Evolutionary conservation across 2,888 invertebrate species (phyloP), one percentile per base, ranked within the genome.

Genomic region (Cheilosia vernalis): DNA sequence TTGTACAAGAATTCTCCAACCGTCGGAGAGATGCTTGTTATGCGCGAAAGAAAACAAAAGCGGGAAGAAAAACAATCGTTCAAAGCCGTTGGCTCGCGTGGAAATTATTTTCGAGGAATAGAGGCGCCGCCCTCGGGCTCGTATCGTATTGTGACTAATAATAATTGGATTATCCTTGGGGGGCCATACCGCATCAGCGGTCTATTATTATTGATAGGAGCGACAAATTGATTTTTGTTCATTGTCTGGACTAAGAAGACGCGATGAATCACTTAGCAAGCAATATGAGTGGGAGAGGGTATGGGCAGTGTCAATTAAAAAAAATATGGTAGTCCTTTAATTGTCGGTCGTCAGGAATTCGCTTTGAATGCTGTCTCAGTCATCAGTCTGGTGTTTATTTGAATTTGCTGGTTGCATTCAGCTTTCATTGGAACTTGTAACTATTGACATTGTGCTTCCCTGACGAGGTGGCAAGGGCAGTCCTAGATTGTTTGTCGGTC

Each of bases 111-210:
- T 55, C 51, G 51, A 69, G 61, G 78, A 83, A 53, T 61, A 55
- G 27, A 78, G 79, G 74, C 84, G 73, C 51, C 51, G 51, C 51
- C 69, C 67, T 69, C 15, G 7, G 15, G 27, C 15, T 55, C 27
- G 4, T 44, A 37, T 44, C 33, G 51, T 67, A 40, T 55, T 63
- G 66, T 60, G 78, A 61, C 67, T 79, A 66, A 74, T 81, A 61
- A 56, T 84, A 84, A 84, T 84, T 84, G 79, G 73, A 83, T 78
- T 83, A 78, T 78, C 83, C 78, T 78, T 78, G 67, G 73, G 78
- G 64, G 83, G 73, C 37, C 37, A 13, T 13, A 37, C 13, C 10
- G n/a, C 56, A 55, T 21, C 19, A 56, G 49, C 56, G 24, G 78
- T 60, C 30, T 9, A 30, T 83, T 9, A 30, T 83, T 78, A 83